Conservation (phyloP, 2,888 invertebrate species). For the Dicyrtomina minuta region DNA sequence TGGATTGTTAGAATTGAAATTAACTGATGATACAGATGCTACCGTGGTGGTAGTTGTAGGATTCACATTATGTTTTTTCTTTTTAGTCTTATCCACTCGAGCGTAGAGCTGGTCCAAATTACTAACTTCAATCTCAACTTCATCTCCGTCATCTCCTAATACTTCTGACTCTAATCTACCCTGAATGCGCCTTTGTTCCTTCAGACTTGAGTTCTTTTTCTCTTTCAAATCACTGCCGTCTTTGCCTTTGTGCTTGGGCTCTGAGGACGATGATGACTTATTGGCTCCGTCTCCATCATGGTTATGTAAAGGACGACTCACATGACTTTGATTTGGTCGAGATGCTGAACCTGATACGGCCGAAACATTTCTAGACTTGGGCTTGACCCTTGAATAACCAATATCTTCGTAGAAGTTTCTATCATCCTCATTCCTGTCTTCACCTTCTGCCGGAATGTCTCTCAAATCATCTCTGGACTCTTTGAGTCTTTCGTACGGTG, state of each 20-base stretch:
- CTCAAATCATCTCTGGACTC: constrained; percentile 47
- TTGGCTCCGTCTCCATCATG: neutral
- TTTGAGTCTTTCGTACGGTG: constrained; percentile 51
- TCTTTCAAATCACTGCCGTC: neutral
- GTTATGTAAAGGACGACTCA: no score
- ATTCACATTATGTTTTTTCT: constrained; percentile 36
- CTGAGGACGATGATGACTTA: neutral
- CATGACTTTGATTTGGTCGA: no score
- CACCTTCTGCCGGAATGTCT: neutral
- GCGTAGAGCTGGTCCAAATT: constrained; percentile 50
- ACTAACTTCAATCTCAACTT: constrained; percentile 3
- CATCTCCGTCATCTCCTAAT: neutral
- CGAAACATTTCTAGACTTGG: no score
- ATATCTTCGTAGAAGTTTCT: constrained; percentile 50
- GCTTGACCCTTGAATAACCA: constrained; percentile 43
- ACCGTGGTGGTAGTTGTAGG: neutral
- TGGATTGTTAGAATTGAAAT: no score
- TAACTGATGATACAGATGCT: no score
- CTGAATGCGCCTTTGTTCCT: neutral
- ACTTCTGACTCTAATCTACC: neutral
- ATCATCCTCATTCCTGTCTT: constrained; percentile 37
- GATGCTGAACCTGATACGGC: no score
- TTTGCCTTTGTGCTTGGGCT: neutral
- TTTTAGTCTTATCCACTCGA: constrained; percentile 49
- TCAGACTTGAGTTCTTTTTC: neutral